Conservation (phyloP, 2,888 invertebrate species). For the Serripes groenlandicus region DNA sequence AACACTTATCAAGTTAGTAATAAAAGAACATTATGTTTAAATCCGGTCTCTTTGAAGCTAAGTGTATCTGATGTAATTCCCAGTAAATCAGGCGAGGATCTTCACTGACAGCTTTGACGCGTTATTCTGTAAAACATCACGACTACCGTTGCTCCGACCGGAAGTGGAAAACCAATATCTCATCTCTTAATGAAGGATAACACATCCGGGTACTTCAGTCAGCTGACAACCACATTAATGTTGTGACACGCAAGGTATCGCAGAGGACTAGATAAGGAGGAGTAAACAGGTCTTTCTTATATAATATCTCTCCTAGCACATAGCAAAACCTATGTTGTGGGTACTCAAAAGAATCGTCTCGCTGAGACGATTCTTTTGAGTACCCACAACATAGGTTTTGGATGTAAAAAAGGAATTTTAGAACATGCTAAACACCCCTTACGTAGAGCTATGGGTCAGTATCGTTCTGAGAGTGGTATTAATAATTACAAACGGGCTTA, state of each 20-base stretch:
- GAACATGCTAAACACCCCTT: too few relatives aligned
- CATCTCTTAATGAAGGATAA: conserved; percentile 20
- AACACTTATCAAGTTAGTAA: neutral
- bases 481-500: too few relatives aligned
- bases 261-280: neutral
- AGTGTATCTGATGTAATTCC: too few relatives aligned
- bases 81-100: too few relatives aligned
- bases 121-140: neutral
- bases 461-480: too few relatives aligned
- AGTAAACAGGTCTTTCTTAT: neutral
- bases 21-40: too few relatives aligned
- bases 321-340: neutral
- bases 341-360: neutral
- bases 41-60: too few relatives aligned
- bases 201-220: conserved; percentile 10
- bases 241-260: neutral
- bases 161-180: conserved; percentile 26
- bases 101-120: too few relatives aligned
- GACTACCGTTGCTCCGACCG: conserved; percentile 6
- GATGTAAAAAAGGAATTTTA: too few relatives aligned
- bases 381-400: too few relatives aligned
- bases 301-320: neutral
- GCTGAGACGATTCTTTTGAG: too few relatives aligned
- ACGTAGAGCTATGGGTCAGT: too few relatives aligned
- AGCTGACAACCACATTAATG: neutral